Evolutionary conservation across 2,888 invertebrate genomes (phyloP).

Genomic region (Drosophila vallismaia): DNA sequence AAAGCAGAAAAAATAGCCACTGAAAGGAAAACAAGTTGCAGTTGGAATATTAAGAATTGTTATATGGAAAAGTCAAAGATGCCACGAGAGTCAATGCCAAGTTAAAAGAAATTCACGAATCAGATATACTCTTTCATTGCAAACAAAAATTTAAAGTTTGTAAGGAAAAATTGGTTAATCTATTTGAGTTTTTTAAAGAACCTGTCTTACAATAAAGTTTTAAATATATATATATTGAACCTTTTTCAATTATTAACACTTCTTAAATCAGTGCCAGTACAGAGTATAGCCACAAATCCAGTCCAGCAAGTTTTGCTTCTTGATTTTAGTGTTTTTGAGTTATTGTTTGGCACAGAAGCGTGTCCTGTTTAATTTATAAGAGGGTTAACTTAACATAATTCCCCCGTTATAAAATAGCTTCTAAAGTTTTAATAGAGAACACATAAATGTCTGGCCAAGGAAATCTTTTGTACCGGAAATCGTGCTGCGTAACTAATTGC

Average conservation of each 20-base stretch:
- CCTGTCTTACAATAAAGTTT: too few relatives aligned
- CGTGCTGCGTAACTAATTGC: slow-evolving; percentile 71
- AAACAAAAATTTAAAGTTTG: not conserved
- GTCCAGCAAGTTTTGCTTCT: slow-evolving; percentile 51
- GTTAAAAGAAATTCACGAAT: not conserved
- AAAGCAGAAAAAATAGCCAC: slow-evolving; percentile 21
- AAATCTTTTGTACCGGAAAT: slow-evolving; percentile 37
- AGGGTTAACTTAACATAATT: slow-evolving; percentile 25
- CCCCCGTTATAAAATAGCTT: slow-evolving; percentile 41
- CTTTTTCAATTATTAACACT: not conserved
- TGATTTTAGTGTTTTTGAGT: slow-evolving; percentile 36
- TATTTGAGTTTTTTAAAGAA: not conserved
- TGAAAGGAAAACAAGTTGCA: slow-evolving; percentile 61
- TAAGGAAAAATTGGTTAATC: not conserved
- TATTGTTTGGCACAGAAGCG: slow-evolving; percentile 52
- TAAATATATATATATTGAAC: too few relatives aligned
- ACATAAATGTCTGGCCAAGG: not conserved
- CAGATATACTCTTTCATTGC: not conserved
- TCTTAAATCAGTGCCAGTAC: not conserved
- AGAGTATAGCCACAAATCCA: slow-evolving; percentile 30
- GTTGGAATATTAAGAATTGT: slow-evolving; percentile 79
- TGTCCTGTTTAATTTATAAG: slow-evolving; percentile 58
- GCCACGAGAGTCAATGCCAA: slow-evolving; percentile 60
- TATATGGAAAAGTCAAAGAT: slow-evolving; percentile 68
- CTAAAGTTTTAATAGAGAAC: slow-evolving; percentile 8